Evolutionary conservation across 2,888 invertebrate genomes (phyloP).

Genomic region (Steinernema carpocapsae): DNA sequence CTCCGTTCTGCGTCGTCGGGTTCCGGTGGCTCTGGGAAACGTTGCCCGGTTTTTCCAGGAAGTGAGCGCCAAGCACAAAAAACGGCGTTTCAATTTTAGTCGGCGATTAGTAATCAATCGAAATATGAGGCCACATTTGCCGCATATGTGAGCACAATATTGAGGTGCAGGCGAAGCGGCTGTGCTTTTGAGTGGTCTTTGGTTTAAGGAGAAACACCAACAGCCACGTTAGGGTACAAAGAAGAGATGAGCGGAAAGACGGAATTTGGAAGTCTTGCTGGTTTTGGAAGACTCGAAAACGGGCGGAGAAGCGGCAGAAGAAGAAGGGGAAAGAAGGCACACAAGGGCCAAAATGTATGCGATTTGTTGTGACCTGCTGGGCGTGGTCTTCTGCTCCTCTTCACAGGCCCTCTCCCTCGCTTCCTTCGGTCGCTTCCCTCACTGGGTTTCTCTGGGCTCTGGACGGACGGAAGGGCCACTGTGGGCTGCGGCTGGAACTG

Average conservation of each 20-base stretch:
- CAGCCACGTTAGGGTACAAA: too few species aligned
- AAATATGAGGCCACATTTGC: slow-evolving; percentile 1
- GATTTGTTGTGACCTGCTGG: slow-evolving; percentile 35
- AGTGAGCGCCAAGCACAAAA: neutral
- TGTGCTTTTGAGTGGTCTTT: too few species aligned
- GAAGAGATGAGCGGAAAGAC: neutral
- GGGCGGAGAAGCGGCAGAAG: slow-evolving; percentile 1
- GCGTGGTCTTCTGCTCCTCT: slow-evolving; percentile 18
- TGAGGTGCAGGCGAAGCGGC: neutral
- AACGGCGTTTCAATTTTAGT: neutral
- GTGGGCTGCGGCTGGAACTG: too few species aligned
- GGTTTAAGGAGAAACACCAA: too few species aligned
- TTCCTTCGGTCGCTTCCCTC: too few species aligned
- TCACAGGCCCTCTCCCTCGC: too few species aligned
- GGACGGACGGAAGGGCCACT: too few species aligned
- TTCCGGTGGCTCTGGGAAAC: neutral
- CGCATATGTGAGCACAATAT: slow-evolving; percentile 18
- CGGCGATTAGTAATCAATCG: neutral
- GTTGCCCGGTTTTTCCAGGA: neutral
- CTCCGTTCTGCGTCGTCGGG: neutral
- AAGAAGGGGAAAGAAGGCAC: slow-evolving; percentile 20
- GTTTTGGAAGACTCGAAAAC: neutral
- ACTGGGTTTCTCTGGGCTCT: too few species aligned
- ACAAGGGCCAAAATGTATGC: slow-evolving; percentile 29
- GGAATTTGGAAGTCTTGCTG: neutral